These are phyloP conservation scores for Siphonodentalium dalli DNA, from an alignment of 2,888 invertebrate genomes.

Conservation along the genomic window DNA sequence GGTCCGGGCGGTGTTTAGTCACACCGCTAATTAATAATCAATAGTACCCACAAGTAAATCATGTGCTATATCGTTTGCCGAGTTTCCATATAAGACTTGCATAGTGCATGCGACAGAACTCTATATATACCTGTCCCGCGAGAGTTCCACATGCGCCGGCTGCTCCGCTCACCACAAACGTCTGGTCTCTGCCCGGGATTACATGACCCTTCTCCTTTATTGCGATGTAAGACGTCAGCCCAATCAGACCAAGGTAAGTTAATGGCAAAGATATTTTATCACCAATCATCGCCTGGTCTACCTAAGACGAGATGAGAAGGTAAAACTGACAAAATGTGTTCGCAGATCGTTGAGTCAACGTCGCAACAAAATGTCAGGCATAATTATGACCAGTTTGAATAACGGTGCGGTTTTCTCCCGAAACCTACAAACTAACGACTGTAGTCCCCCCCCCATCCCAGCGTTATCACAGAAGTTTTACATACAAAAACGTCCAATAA, in stretches of 20 bases:
- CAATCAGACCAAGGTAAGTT: conserved; percentile 54
- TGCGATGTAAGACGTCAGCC: conserved; percentile 62
- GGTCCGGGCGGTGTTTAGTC: too few relatives aligned
- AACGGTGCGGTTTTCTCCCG: too few relatives aligned
- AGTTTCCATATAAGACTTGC: too few relatives aligned
- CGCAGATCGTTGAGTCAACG: conserved; percentile 20
- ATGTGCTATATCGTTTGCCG: too few relatives aligned
- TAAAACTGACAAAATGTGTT: conserved; percentile 17
- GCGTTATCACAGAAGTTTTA: too few relatives aligned
- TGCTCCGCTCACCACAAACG: conserved; percentile 63
- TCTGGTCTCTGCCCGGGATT: conserved; percentile 50
- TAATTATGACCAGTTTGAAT: too few relatives aligned
- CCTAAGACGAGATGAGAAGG: conserved; percentile 12
- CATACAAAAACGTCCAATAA: too few relatives aligned
- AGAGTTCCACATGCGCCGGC: conserved; percentile 64
- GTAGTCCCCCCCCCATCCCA: too few relatives aligned
- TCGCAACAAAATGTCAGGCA: background rate
- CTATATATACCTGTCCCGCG: conserved; percentile 66
- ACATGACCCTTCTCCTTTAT: conserved; percentile 58
- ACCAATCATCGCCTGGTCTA: conserved; percentile 11
- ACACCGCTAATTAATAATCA: too few relatives aligned
- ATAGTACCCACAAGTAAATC: too few relatives aligned
- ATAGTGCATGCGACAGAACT: too few relatives aligned
- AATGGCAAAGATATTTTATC: conserved; percentile 8
- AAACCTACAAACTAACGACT: too few relatives aligned